Base-by-base conservation (phyloP, 2,113 vertebrate genomes). In the Camelus bactrianus region DNA sequence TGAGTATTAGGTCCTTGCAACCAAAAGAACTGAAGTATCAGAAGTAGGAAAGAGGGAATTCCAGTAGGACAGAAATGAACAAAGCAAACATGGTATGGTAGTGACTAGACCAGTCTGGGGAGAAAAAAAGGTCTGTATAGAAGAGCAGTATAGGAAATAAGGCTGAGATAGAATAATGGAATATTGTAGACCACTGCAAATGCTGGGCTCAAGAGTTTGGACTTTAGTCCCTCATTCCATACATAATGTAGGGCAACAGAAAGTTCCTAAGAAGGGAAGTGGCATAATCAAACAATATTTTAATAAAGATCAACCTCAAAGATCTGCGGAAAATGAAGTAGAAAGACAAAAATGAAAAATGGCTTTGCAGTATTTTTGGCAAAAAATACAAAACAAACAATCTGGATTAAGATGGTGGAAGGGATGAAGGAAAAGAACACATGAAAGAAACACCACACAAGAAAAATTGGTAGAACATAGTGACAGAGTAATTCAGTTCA, bases 221-320 rank as follows among this genome's bases (percentile, higher is more conserved):
- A 24, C n/a, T 89, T 76, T 28, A 20, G n/a, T 86, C 56, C 22
- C 73, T 79, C 14, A 79, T n/a, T 48, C 20, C 62, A 20, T 75
- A 80, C 0, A 11, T 48, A 88, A 86, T 24, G 16, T 1, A 30
- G 8, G 96, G 20, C 30, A 89, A 87, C 28, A 84, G 20, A 77
- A 92, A 86, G 6, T 50, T 90, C 50, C 76, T 32, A 42, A 93
- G 54, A 90, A 90, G 13, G 52, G 12, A 94, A 89, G 28, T 79
- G 30, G 85, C 10, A 87, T 52, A 89, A 96, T 13, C 58, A 81
- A 90, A 90, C 30, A 81, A 3, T 73, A 87, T 62, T 89, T 87
- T 84, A 54, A 86, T 70, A 50, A 91, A 84, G 17, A 89, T 70
- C 26, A 73, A 80, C 30, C 65, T 88, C 64, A 75, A 80, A 95